These are phyloP conservation scores for Coenonympha arcania DNA, from an alignment of 2,888 invertebrate species.

Conservation along the genomic window DNA sequence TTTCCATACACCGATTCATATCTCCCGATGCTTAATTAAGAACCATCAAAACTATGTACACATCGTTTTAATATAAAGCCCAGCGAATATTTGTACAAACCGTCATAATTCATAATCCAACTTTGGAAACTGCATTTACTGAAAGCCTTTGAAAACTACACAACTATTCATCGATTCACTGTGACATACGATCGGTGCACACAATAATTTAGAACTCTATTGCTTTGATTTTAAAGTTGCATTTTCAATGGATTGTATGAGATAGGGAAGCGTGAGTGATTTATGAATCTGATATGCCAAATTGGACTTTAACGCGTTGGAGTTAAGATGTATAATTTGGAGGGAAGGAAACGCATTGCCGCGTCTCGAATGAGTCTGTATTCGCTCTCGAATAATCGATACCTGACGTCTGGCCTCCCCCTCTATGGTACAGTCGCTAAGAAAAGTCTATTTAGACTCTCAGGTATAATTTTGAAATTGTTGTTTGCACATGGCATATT, in stretches of 20 bases:
- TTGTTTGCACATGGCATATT: no score
- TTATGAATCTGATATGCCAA: constrained; percentile 37
- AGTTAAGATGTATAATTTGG: constrained; percentile 43
- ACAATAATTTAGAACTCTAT: constrained; percentile 11
- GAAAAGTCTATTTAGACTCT: constrained; percentile 12
- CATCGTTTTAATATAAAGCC: constrained; percentile 17
- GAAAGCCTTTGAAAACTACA: constrained; percentile 54
- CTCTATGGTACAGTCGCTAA: constrained; percentile 28
- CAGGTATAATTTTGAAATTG: constrained; percentile 4
- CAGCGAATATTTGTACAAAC: constrained; percentile 21
- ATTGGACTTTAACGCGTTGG: constrained; percentile 35
- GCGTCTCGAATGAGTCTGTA: constrained; percentile 52
- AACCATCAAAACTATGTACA: constrained; percentile 12
- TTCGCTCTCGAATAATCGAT: constrained; percentile 73
- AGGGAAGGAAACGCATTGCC: constrained; percentile 51
- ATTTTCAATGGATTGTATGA: constrained; percentile 36
- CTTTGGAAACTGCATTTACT: constrained; percentile 45
- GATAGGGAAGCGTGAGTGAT: constrained; percentile 51
- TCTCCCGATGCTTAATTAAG: constrained; percentile 18
- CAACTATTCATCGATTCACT: constrained; percentile 33
- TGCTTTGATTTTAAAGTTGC: constrained; percentile 10
- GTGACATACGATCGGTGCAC: constrained; percentile 9
- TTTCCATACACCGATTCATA: constrained; percentile 2
- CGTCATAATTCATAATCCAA: constrained; percentile 24
- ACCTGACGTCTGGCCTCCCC: constrained; percentile 67